Conservation (phyloP, 2,113 vertebrate species). For the Zosterops borbonicus region DNA sequence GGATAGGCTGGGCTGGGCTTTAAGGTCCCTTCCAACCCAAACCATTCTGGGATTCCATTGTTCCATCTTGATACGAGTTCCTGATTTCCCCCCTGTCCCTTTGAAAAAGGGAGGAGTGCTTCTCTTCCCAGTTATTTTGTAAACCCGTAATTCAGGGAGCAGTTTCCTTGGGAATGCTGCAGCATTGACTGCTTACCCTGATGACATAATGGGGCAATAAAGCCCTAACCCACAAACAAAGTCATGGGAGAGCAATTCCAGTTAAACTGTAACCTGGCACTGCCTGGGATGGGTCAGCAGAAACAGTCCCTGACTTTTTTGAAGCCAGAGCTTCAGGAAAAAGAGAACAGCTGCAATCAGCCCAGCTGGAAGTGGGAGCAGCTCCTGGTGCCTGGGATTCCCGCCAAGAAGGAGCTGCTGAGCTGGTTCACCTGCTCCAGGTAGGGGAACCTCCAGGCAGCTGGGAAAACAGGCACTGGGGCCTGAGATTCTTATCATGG, state of each 20-base stretch:
- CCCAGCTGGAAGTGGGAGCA: background rate
- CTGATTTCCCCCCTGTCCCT: accelerated
- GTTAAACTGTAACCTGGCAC: background rate
- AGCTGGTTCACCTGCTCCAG: background rate
- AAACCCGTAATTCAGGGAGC: accelerated
- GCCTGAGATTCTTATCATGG: background rate
- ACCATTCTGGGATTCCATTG: background rate
- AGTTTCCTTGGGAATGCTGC: background rate
- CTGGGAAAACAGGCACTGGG: background rate
- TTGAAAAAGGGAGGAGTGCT: background rate
- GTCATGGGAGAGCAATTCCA: background rate
- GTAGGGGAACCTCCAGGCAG: background rate
- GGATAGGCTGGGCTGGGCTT: accelerated
- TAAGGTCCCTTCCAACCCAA: background rate
- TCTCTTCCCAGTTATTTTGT: background rate
- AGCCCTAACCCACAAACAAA: background rate
- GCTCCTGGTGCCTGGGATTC: background rate
- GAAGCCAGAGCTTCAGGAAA: background rate
- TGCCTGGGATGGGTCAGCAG: background rate
- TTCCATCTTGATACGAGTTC: background rate
- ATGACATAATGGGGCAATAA: background rate
- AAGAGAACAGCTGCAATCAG: background rate
- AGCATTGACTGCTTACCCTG: background rate
- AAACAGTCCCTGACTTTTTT: background rate
- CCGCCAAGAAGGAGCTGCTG: accelerated